phyloP scores from a whole-genome alignment of 2,797 vertebrate species.

The Pelobates cultripes region DNA sequence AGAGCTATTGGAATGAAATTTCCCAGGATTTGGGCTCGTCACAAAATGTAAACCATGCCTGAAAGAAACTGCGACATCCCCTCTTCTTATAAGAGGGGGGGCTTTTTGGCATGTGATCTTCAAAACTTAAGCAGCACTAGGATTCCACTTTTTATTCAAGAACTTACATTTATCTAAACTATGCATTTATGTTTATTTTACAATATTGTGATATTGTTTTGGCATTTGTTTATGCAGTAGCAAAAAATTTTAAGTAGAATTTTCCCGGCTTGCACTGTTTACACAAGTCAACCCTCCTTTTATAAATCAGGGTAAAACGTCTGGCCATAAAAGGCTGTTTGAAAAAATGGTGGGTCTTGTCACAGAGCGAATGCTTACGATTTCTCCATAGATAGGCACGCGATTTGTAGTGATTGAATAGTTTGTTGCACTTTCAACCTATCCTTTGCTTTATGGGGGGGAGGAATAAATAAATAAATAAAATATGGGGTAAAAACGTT shows the following conservation, averaged over 20 bases:
- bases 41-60: constrained; percentile 25
- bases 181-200: not conserved
- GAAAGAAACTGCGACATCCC: constrained; percentile 20
- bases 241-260: not conserved
- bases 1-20: constrained; percentile 30
- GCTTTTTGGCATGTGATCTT: not conserved
- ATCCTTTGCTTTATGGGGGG: no score
- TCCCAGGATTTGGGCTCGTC: constrained; percentile 36
- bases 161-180: not conserved
- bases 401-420: not conserved
- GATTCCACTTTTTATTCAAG: not conserved
- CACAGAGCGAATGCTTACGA: not conserved
- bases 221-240: constrained; percentile 8
- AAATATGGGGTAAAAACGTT: no score
- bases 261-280: not conserved
- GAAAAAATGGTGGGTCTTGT: constrained; percentile 8
- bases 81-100: not conserved
- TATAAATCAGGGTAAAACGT: constrained; percentile 15
- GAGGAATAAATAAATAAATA: no score
- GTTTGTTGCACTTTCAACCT: not conserved
- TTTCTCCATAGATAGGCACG: constrained; percentile 15
- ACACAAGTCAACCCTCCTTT: not conserved
- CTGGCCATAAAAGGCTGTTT: constrained; percentile 24
- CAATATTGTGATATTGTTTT: not conserved
- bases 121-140: not conserved